Conservation (phyloP, 2,888 invertebrate species). For the Conistra vaccinii region DNA sequence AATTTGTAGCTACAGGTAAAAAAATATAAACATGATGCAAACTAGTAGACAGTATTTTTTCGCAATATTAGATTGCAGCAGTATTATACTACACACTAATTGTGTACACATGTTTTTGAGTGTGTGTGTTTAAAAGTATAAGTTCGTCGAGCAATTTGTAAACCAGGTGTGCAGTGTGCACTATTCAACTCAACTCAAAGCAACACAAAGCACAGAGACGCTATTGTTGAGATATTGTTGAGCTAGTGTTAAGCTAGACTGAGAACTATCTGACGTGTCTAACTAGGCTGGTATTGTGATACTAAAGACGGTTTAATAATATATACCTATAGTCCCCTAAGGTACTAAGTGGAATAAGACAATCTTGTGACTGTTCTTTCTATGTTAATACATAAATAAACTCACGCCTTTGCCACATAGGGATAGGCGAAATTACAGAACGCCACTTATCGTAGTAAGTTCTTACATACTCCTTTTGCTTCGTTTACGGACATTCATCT, state of each 20-base stretch:
- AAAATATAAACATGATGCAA: background rate
- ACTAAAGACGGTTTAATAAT: background rate
- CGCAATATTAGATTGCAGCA: no score
- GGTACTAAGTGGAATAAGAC: no score
- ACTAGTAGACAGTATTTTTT: background rate
- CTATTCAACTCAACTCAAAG: constrained; percentile 3
- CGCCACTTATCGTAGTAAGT: no score
- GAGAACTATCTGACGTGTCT: background rate
- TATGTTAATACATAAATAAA: no score
- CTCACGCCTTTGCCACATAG: no score
- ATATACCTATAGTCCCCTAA: background rate
- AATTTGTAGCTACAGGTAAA: background rate
- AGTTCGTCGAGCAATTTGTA: background rate
- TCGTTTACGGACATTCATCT: no score
- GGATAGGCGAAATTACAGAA: no score
- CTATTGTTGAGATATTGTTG: constrained; percentile 21
- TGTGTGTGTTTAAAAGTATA: background rate
- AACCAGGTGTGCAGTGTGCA: background rate
- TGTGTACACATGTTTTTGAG: no score
- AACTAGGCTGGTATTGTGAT: background rate
- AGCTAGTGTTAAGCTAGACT: constrained; percentile 8
- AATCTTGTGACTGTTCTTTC: background rate
- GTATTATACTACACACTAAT: no score
- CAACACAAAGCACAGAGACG: background rate
- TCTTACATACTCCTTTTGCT: no score